Evolutionary conservation across 1,140 invertebrate genomes (phyloP), one percentile per base, ranked within the genome.

Genomic region (Drosophila pseudoananassae): DNA sequence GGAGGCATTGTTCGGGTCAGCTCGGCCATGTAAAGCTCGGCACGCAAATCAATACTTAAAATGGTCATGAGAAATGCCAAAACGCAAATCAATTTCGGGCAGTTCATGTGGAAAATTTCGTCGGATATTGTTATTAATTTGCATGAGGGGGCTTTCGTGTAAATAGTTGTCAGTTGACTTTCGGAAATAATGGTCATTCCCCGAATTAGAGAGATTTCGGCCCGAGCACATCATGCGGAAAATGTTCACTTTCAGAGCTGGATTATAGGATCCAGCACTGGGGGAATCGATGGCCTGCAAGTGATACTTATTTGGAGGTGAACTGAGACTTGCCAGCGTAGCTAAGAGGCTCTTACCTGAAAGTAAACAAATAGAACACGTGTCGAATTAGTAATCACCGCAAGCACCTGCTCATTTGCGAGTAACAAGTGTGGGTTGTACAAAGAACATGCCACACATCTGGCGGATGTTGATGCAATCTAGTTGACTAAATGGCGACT

Each of bases 401-500:
- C 58, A 14, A 59, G 23, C 49, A 53, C 45, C 45, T 25, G 61
- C 3, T 14, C 4, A 25, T 25, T 25, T 5, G 6, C 0, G 25
- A 27, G 5, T 27, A 27, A 27, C 25, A 6, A 27, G 5, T 40
- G 36, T 12, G 36, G 27, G n/a, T n/a, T n/a, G n/a, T n/a, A n/a
- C n/a, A n/a, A n/a, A n/a, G n/a, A n/a, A n/a, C n/a, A n/a, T n/a
- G n/a, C n/a, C n/a, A n/a, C n/a, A n/a, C n/a, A n/a, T n/a, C n/a
- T n/a, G n/a, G n/a, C n/a, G n/a, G n/a, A n/a, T n/a, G n/a, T n/a
- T n/a, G n/a, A n/a, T n/a, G n/a, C n/a, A n/a, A n/a, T n/a, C n/a
- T n/a, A n/a, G n/a, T n/a, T n/a, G n/a, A n/a, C n/a, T n/a, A n/a
- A 71, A 70, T 52, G 63, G 52, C 49, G 51, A 79, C 64, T 80